Conservation (phyloP, 2,888 invertebrate species). For the Lithophane leautieri region DNA sequence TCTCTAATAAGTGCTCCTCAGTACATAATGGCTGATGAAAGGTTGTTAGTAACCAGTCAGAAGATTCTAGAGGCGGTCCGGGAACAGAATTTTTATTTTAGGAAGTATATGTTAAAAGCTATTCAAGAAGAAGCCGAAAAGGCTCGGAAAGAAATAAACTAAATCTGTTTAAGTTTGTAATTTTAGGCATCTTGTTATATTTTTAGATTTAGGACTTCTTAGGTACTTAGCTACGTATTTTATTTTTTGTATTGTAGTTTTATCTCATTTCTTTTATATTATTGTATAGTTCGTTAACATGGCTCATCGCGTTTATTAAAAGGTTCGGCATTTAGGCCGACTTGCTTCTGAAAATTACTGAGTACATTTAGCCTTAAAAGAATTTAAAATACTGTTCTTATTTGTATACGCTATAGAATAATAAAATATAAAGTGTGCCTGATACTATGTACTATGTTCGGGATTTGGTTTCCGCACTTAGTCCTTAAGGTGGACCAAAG, state of each 20-base stretch:
- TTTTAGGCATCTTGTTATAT: neutral
- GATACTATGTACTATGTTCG: too few relatives aligned
- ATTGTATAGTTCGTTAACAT: neutral
- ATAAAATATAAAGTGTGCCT: too few relatives aligned
- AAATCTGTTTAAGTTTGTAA: neutral
- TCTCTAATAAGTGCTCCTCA: neutral
- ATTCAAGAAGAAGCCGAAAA: conserved; percentile 65
- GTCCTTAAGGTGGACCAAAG: too few relatives aligned
- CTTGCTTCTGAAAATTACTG: neutral
- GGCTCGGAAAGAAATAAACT: conserved; percentile 9
- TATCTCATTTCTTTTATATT: neutral
- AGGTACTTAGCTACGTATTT: neutral
- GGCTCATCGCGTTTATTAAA: neutral
- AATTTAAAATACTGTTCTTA: neutral
- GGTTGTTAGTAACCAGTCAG: conserved; percentile 79
- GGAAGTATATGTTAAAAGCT: conserved; percentile 68
- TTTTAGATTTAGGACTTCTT: conserved; percentile 16
- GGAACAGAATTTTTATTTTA: conserved; percentile 80
- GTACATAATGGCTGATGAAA: conserved; percentile 75
- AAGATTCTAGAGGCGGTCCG: conserved; percentile 83
- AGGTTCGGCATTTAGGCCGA: too few relatives aligned
- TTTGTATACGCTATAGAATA: too few relatives aligned
- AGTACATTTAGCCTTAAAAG: neutral
- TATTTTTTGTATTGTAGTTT: neutral
- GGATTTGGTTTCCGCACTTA: too few relatives aligned